phyloP scores from a whole-genome alignment of 2,113 vertebrate genomes.

The Pungitius pungitius region DNA sequence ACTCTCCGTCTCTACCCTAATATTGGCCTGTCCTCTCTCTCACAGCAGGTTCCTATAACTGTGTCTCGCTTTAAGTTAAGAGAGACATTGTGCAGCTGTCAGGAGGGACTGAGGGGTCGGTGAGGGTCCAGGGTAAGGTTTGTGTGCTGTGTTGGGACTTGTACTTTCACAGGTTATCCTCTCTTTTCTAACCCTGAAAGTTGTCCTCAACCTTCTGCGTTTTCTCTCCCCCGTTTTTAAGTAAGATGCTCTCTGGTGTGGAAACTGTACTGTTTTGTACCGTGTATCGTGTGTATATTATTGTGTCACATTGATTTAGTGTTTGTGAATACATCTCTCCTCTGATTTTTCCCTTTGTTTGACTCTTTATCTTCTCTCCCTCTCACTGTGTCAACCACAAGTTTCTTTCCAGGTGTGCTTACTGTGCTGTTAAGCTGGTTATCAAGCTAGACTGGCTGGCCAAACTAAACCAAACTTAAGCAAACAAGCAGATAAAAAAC shows the following conservation, averaged over 20 bases:
- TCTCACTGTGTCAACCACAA: constrained; percentile 89
- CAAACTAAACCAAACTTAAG: constrained; percentile 75
- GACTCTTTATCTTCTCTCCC: constrained; percentile 82
- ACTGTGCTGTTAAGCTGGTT: constrained; percentile 80
- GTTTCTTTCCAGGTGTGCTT: constrained; percentile 96
- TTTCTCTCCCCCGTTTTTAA: constrained; percentile 64
- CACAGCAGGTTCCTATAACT: constrained; percentile 96
- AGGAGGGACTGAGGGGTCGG: constrained; percentile 82
- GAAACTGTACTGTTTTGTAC: constrained; percentile 69
- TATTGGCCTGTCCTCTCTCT: constrained; percentile 92
- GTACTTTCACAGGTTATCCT: constrained; percentile 82
- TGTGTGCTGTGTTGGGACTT: constrained; percentile 89
- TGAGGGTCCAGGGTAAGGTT: constrained; percentile 97
- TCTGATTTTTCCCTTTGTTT: constrained; percentile 79
- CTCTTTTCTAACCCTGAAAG: constrained; percentile 80
- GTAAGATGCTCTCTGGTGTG: constrained; percentile 68
- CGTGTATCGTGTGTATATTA: constrained; percentile 73
- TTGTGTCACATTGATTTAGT: constrained; percentile 78
- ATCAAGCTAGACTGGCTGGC: constrained; percentile 77
- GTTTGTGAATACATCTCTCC: constrained; percentile 81
- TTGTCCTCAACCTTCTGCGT: constrained; percentile 75
- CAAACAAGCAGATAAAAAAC: constrained; percentile 38
- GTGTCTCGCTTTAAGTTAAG: constrained; percentile 95
- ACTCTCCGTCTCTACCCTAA: constrained; percentile 45
- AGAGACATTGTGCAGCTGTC: constrained; percentile 82